Conservation (phyloP, 2,888 invertebrate species). For the Machimus rusticus region DNA sequence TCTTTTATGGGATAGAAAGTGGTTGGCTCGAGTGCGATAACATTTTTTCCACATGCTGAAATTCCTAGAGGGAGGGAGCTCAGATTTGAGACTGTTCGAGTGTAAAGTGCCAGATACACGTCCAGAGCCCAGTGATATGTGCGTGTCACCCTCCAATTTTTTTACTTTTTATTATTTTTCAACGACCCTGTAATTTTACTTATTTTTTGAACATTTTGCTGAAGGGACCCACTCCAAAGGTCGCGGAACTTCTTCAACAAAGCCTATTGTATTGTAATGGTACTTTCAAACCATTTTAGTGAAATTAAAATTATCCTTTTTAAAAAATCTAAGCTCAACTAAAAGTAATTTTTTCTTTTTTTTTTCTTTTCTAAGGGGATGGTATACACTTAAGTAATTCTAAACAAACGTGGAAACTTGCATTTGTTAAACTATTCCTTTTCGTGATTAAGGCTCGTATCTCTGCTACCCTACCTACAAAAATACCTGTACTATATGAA, state of each 20-base stretch:
- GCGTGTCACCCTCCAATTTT: not conserved
- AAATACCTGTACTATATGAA: too few species aligned
- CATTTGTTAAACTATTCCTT: too few species aligned
- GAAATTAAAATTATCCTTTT: too few species aligned
- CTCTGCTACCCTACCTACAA: too few species aligned
- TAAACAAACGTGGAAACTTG: too few species aligned
- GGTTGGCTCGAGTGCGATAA: slow-evolving; percentile 11
- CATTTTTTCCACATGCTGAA: slow-evolving; percentile 2
- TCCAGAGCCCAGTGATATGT: not conserved
- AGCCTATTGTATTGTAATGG: not conserved
- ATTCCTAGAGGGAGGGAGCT: not conserved
- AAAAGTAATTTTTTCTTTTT: too few species aligned
- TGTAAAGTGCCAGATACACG: slow-evolving; percentile 38
- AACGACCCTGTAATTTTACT: not conserved
- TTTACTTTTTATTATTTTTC: not conserved
- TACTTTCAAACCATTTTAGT: too few species aligned
- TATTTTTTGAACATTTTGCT: not conserved
- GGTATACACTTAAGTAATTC: too few species aligned
- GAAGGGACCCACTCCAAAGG: not conserved
- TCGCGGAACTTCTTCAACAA: not conserved
- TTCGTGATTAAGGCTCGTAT: too few species aligned
- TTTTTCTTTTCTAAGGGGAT: too few species aligned
- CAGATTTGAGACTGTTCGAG: slow-evolving; percentile 14
- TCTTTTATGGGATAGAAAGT: not conserved
- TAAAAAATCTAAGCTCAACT: too few species aligned